Base-by-base conservation (phyloP, 1,140 invertebrate genomes). In the Yoshiicerus persimilis region DNA sequence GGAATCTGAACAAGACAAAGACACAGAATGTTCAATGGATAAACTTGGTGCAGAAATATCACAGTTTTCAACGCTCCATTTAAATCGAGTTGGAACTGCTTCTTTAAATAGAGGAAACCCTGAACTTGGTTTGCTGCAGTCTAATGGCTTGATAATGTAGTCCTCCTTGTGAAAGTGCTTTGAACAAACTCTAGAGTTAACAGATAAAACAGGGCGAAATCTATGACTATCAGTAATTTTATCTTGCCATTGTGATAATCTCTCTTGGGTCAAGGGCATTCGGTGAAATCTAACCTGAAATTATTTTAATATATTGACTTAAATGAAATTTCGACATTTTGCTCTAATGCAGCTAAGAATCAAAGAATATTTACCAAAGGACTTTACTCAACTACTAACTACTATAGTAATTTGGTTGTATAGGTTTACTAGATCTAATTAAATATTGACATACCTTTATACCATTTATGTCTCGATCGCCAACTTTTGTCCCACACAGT, bases 231-330 rank as follows among this genome's bases (percentile, higher is more conserved):
- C 87, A 0, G 87, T 89, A 25, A 89, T 89, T 87, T 86, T 36
- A 13, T 47, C 25, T 32, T 85, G 66, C 89, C 89, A 89, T 9
- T 23, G n/a, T 34, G 70, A 39, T 39, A 89, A 89, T 16, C 85
- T 20, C 10, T 88, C 87, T 11, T 84, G 23, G 23, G 87, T 84
- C 30, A 64, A 41, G 9, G 89, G 89, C 66, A 89, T 89, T 23
- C 89, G 86, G 47, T 89, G 89, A 75, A 89, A 89, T 32, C 87
- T 83, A 5, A 89, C 84, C 89, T 89, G 10, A n/a, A 86, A 86
- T 32, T 39, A 41, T 47, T 47, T 30, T 56, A n/a, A 56, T 56
- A n/a, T 56, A 56, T 5, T 56, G 47, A 20, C 41, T 47, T n/a
- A n/a, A n/a, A n/a, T n/a, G n/a, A n/a, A n/a, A n/a, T n/a, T n/a